Evolutionary conservation across 2,888 invertebrate genomes (phyloP).

Genomic region (Sturmia bella): DNA sequence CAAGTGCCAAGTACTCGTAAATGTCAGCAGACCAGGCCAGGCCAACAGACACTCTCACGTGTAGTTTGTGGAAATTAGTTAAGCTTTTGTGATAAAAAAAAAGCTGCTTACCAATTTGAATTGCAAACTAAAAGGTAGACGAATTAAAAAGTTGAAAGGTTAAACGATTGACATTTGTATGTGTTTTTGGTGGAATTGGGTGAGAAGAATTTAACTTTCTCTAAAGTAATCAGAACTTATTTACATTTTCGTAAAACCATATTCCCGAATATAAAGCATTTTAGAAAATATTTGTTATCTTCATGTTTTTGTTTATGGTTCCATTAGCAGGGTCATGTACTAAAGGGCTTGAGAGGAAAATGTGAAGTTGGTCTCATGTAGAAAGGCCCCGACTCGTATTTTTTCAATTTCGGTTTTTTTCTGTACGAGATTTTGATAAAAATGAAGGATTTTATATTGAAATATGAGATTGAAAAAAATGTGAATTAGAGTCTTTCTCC

Average conservation of each 20-base stretch:
- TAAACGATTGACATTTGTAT: background rate
- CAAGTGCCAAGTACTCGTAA: background rate
- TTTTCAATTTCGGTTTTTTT: no score
- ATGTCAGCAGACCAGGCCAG: slow-evolving; percentile 10
- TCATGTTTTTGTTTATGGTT: slow-evolving; percentile 6
- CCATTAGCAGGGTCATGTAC: slow-evolving; percentile 34
- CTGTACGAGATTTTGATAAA: no score
- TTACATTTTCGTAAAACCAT: background rate
- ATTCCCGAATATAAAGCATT: background rate
- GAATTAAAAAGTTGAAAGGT: slow-evolving; percentile 30
- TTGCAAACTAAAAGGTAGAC: slow-evolving; percentile 17
- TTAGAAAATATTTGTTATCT: background rate
- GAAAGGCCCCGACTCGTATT: no score
- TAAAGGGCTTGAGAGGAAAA: background rate
- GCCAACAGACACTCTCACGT: background rate
- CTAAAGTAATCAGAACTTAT: background rate
- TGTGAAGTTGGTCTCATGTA: background rate
- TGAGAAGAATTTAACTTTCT: background rate
- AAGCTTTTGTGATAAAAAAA: slow-evolving; percentile 20
- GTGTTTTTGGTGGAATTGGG: background rate
- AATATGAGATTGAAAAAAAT: no score
- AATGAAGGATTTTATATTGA: no score
- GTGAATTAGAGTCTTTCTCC: no score
- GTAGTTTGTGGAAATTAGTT: slow-evolving; percentile 23
- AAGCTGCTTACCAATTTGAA: slow-evolving; percentile 35